Evolutionary conservation across 2,888 invertebrate genomes (phyloP), one percentile per base, ranked within the genome.

Genomic region (Caenorhabditis uteleia): DNA sequence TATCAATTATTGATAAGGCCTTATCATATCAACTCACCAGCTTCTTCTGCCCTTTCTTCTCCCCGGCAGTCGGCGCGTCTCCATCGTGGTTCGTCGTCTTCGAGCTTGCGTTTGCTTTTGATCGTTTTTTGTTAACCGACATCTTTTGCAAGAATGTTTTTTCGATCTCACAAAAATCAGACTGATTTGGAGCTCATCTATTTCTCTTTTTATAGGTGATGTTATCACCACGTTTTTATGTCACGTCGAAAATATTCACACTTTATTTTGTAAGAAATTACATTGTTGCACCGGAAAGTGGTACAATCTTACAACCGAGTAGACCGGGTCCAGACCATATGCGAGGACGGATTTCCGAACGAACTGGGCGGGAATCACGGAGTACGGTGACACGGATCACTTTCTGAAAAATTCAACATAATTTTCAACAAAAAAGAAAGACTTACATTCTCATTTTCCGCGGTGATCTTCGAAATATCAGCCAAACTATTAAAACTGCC

Each of bases 301-400:
- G 64, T n/a, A 62, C 55, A 7, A 73, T 67, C 27, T 57, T 58
- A 44, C 74, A 74, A 10, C 74, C 74, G 36, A 77, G 64, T 20
- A 78, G 68, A 8, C 72, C 70, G 10, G 68, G 58, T 27, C 75
- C 77, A 7, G 60, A 40, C 79, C 79, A 79, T 29, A 66, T 49
- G 16, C 65, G 50, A n/a, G 79, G 79, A 14, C 40, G 36, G 21
- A 77, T 56, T 48, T 68, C 68, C 20, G 79, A 55, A 40, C 77
- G 77, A 29, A 74, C 66, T 0, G 77, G 74, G 16, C 62, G 68
- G 12, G 39, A 27, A 10, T 70, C 57, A 16, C 79, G 69, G 8
- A 77, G 49, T 0, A 77, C 75, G 3, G 79, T 79, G 14, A 78
- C 66, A 4, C 74, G 69, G 29, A 79, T 43, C 7, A 55, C 39